Base-by-base conservation (phyloP, 2,888 invertebrate genomes). In the Latrodectus elegans region DNA sequence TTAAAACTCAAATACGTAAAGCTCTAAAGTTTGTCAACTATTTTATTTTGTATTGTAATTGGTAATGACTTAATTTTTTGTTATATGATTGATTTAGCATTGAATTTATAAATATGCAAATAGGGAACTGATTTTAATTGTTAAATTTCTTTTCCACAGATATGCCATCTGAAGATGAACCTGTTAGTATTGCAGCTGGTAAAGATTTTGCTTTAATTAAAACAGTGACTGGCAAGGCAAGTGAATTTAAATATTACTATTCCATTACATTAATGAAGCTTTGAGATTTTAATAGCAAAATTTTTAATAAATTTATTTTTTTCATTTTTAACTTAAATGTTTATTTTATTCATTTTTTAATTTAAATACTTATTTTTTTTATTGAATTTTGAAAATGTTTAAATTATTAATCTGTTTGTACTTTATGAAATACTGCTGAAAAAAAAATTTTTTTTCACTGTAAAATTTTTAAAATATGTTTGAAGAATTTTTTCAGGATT, bases 131-230 rank as follows among this genome's bases (percentile, higher is more conserved):
- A 38, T 38, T 38, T 38, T 38, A 38, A 6, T 38, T 6, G 38
- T 38, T 38, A 38, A 60, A 9, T 11, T 60, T 15, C n/a, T 60
- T 60, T 11, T 60, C 14, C 11, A 60, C 11, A 87, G 81, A 89
- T 76, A 82, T 88, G 49, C 53, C 77, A 51, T 80, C 85, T 70
- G 87, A 88, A 77, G 88, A 89, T 76, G 89, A 89, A 74, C 89
- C 89, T 26, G 93, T 94, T 14, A 94, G 94, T 74, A 95, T 98
- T 80, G 94, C 95, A 70, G 95, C 96, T 70, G 98, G 97, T 51
- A 97, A 97, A 92, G 98, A 98, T 91, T 98, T 99, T 92, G 96
- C 95, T 1, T 92, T 98, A 68, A 93, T 98, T 6, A 94, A 95
- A 90, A 97, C 97, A 9, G 93, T 94, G n/a, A 95, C 95, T 78